phyloP scores from a whole-genome alignment of 1,140 invertebrate genomes.

The Euglossa dilemma region DNA sequence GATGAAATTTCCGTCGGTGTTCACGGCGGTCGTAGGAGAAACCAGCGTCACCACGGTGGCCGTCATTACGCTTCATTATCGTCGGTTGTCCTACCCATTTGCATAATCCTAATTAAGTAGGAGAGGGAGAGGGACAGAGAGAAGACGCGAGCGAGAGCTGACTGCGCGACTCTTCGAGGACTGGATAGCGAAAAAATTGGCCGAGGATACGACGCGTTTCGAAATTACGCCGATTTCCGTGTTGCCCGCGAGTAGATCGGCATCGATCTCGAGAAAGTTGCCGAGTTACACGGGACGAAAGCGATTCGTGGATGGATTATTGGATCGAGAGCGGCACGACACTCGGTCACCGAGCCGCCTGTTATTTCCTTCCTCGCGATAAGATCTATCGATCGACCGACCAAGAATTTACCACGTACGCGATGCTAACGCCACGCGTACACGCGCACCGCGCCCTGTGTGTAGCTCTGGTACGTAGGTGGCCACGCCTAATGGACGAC shows the following conservation, averaged over 20 bases:
- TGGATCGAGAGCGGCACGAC: background rate
- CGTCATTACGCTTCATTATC: background rate
- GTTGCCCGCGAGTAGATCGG: too few species aligned
- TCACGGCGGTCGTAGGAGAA: slow-evolving; percentile 19
- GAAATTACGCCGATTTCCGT: background rate
- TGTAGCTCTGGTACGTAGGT: slow-evolving; percentile 43
- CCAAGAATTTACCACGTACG: slow-evolving; percentile 28
- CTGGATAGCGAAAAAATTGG: too few species aligned
- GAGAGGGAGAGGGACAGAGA: too few species aligned
- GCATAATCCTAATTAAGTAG: slow-evolving; percentile 4
- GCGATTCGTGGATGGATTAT: slow-evolving; percentile 38
- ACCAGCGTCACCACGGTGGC: slow-evolving; percentile 7
- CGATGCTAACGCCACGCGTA: slow-evolving; percentile 12
- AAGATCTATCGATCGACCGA: slow-evolving; percentile 38
- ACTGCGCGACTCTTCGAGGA: too few species aligned
- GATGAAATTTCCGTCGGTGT: slow-evolving; percentile 29
- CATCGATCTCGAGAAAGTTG: background rate
- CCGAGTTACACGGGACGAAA: background rate
- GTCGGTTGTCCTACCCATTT: background rate
- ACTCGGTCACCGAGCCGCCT: slow-evolving; percentile 34
- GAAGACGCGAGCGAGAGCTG: background rate
- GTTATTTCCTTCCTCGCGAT: slow-evolving; percentile 48
- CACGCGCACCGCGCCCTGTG: slow-evolving; percentile 19
- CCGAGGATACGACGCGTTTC: too few species aligned
- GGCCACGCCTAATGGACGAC: slow-evolving; percentile 50